These are phyloP conservation scores for Periplaneta americana DNA, from an alignment of 1,140 invertebrate genomes.

Conservation along the genomic window DNA sequence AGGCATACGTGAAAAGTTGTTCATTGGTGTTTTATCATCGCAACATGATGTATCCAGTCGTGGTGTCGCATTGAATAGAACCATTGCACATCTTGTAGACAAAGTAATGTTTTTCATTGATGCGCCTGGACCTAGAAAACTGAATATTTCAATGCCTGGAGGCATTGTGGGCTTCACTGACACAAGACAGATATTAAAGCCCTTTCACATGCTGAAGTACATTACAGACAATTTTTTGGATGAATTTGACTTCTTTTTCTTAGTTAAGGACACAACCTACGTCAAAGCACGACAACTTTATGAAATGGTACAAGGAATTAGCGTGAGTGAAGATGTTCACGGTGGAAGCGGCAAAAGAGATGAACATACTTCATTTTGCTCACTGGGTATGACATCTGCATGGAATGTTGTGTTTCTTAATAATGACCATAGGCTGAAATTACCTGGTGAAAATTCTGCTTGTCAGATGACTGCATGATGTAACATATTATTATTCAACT, in stretches of 20 bases:
- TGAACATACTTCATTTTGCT: conserved; percentile 52
- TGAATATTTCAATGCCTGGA: conserved; percentile 63
- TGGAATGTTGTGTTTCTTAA: no score
- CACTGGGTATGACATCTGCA: conserved; percentile 57
- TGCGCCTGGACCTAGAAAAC: conserved; percentile 56
- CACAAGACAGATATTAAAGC: conserved; percentile 61
- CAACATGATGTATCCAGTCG: conserved; percentile 61
- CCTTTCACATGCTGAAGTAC: conserved; percentile 84
- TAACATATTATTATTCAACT: no score
- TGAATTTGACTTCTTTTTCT: conserved; percentile 85
- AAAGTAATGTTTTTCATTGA: conserved; percentile 73
- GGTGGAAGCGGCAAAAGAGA: conserved; percentile 47
- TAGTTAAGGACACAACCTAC: conserved; percentile 76
- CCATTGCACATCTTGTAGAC: conserved; percentile 69
- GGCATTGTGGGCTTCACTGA: conserved; percentile 79
- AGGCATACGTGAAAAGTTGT: conserved; percentile 83
- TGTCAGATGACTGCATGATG: no score
- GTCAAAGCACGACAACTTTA: conserved; percentile 66
- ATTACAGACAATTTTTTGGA: conserved; percentile 82
- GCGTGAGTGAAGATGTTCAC: conserved; percentile 75
- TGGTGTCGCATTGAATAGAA: conserved; percentile 74
- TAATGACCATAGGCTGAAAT: no score
- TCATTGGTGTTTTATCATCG: conserved; percentile 75
- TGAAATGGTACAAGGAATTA: conserved; percentile 66
- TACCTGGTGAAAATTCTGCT: no score